Conservation (phyloP, 2,113 vertebrate genomes). For the Saccopteryx leptura region DNA sequence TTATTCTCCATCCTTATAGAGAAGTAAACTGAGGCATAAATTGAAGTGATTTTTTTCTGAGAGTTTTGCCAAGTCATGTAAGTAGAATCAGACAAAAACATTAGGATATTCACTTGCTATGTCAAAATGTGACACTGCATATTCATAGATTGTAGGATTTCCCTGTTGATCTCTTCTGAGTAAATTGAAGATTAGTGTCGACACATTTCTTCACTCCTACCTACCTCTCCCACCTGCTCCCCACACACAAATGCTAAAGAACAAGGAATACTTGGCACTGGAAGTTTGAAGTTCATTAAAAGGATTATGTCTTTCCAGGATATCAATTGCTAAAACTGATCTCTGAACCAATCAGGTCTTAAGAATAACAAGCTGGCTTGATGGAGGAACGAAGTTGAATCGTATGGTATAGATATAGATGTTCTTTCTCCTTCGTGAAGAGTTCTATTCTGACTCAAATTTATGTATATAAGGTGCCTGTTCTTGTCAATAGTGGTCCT, state of each 20-base stretch:
- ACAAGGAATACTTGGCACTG: not conserved
- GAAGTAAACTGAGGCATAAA: slow-evolving; percentile 45
- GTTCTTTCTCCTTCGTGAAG: not conserved
- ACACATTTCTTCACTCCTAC: not conserved
- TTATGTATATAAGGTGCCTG: not conserved
- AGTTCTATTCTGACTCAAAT: not conserved
- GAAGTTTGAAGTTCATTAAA: not conserved
- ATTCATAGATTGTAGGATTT: not conserved
- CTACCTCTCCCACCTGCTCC: not conserved
- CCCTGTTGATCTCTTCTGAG: not conserved
- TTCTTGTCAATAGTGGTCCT: not conserved
- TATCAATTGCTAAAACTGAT: not conserved
- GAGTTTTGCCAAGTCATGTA: not conserved
- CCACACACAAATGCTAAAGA: not conserved
- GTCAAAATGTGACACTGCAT: not conserved
- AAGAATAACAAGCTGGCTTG: not conserved
- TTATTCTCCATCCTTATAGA: not conserved
- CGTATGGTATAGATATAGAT: not conserved
- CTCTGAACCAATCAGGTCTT: not conserved
- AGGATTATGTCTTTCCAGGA: not conserved
- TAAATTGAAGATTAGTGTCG: not conserved
- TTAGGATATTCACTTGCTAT: not conserved
- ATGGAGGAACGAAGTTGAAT: not conserved
- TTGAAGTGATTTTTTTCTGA: slow-evolving; percentile 2
- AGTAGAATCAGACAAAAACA: not conserved